Base-by-base conservation (phyloP, 2,797 vertebrate genomes). In the Molossus molossus region DNA sequence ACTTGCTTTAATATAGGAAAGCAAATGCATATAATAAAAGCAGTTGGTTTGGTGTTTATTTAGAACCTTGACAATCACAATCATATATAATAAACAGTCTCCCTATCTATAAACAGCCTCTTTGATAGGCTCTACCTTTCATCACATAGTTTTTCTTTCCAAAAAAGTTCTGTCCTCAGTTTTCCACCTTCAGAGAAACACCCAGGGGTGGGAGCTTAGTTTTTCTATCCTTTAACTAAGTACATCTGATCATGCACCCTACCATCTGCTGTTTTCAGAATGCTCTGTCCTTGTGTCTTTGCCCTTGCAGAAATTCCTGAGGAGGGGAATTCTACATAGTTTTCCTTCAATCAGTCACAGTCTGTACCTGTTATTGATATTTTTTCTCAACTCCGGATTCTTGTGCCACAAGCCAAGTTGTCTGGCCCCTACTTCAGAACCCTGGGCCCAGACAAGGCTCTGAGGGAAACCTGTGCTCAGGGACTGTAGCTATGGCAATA, bases 101-200 rank as follows among this genome's bases (percentile, higher is more conserved):
- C 50, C 9, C 20, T 15, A 60, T 67, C 50, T 20, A 69, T 57
- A 64, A 84, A 85, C 18, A 86, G 20, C 13, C 37, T 91, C 25
- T 94, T 17, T 67, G 17, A 29, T 37, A 67, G 13, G 50, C 6
- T 60, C 45, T 84, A 25, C 48, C 21, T 86, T 92, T 70, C 85
- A 29, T 76, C 37, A 76, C 37, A 77, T 48, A 72, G 4, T 6
- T 80, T 37, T 94, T 33, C 33, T 86, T 82, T 90, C 80, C 70
- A 86, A 81, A 89, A 89, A 85, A 90, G 18, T 90, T 92, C 29
- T 86, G 20, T 77, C 45, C 12, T 95, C 18, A 62, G 79, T 40
- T 12, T 50, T 86, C 48, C 27, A 53, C 13, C 20, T 25, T 88
- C 37, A 76, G 7, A 81, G 55, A 72, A 81, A 62, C 9, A 88